phyloP scores from a whole-genome alignment of 1,140 invertebrate genomes.

The Frieseomelitta varia region DNA sequence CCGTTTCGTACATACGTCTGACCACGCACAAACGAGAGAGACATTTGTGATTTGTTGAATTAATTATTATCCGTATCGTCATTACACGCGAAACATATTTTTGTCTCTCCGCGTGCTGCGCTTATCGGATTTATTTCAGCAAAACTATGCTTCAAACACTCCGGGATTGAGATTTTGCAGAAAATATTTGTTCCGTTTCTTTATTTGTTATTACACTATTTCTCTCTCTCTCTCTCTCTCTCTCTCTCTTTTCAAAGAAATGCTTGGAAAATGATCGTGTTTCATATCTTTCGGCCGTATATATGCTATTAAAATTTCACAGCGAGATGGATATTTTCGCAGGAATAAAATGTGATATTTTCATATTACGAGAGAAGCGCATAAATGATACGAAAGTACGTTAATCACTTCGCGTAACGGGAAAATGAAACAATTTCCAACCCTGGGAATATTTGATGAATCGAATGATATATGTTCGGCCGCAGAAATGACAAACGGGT shows the following conservation, averaged over 20 bases:
- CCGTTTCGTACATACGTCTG: neutral
- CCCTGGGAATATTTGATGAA: too few relatives aligned
- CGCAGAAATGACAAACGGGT: neutral
- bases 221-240: too few relatives aligned
- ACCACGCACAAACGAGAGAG: neutral
- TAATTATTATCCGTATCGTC: neutral
- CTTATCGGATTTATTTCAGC: neutral
- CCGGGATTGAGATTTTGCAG: neutral
- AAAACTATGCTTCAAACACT: neutral
- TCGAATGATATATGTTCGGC: neutral
- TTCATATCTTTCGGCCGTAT: too few relatives aligned
- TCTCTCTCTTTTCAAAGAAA: neutral
- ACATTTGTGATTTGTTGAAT: slow-evolving; percentile 2
- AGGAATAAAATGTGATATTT: neutral
- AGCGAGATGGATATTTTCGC: neutral
- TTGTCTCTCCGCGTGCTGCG: too few relatives aligned
- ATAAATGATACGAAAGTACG: neutral
- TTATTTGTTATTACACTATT: neutral
- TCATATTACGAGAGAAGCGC: too few relatives aligned
- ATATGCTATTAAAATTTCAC: neutral
- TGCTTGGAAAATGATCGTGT: neutral
- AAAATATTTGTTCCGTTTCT: neutral
- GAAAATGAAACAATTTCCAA: neutral
- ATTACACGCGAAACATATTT: slow-evolving; percentile 10
- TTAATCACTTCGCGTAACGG: neutral